Conservation (phyloP, 2,113 vertebrate genomes). For the Peucedramus taeniatus region DNA sequence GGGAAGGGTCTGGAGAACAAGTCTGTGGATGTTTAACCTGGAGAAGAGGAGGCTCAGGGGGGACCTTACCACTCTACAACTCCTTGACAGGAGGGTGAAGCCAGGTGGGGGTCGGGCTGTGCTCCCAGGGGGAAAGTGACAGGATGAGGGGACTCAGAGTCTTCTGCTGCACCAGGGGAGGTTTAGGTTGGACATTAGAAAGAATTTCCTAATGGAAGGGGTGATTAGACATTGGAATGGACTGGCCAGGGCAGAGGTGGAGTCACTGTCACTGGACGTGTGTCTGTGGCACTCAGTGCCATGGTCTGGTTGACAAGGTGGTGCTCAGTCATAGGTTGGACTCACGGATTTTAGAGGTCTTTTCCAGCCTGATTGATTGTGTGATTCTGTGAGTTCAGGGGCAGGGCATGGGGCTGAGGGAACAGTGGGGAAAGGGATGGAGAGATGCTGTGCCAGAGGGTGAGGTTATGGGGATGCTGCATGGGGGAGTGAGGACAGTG, state of each 20-base stretch:
- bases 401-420: not conserved
- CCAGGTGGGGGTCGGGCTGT: not conserved
- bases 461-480: not conserved
- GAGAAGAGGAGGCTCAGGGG: not conserved
- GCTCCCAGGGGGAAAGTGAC: not conserved
- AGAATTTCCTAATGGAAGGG: not conserved
- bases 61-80: not conserved
- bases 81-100: not conserved
- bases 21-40: not conserved
- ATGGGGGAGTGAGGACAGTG: not conserved
- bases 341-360: not conserved
- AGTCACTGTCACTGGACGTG: too few species aligned
- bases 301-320: not conserved
- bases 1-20: not conserved
- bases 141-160: not conserved
- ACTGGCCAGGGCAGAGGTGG: not conserved
- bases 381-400: not conserved
- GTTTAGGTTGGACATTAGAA: not conserved
- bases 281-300: not conserved
- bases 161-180: fast-evolving
- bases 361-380: not conserved
- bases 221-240: not conserved
- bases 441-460: not conserved
- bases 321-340: not conserved
- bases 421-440: not conserved